phyloP scores from a whole-genome alignment of 2,797 vertebrate genomes.

The Monodelphis domestica region DNA sequence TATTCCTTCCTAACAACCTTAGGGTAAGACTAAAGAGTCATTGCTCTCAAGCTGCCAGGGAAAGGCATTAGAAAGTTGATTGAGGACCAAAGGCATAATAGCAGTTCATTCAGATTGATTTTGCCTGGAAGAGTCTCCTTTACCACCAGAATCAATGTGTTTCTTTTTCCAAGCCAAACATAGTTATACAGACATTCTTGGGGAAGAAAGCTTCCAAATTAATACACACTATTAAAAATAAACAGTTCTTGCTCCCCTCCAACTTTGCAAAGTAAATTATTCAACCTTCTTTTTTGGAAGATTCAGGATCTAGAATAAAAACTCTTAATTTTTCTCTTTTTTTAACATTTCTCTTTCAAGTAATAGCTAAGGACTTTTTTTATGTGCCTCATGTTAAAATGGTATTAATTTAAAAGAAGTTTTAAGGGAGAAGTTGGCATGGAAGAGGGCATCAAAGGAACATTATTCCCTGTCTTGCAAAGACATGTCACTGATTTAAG shows the following conservation, averaged over 20 bases:
- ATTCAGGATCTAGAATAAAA: constrained; percentile 32
- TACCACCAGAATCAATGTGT: constrained; percentile 79
- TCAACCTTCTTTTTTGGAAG: constrained; percentile 66
- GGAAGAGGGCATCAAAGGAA: constrained; percentile 34
- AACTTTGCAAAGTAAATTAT: constrained; percentile 70
- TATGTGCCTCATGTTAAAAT: constrained; percentile 51
- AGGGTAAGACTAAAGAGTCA: constrained; percentile 94
- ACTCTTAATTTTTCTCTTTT: constrained; percentile 34
- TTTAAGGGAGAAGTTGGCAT: background rate
- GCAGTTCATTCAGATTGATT: constrained; percentile 89
- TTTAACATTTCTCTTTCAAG: background rate
- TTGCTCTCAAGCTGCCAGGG: constrained; percentile 94
- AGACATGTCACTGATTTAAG: constrained; percentile 27
- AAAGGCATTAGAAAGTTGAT: constrained; percentile 93
- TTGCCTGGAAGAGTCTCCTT: constrained; percentile 82
- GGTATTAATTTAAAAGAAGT: constrained; percentile 32
- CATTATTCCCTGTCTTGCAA: constrained; percentile 35
- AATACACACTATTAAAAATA: constrained; percentile 76
- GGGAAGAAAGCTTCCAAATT: constrained; percentile 72
- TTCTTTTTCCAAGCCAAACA: constrained; percentile 85
- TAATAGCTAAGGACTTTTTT: background rate
- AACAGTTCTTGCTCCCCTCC: background rate
- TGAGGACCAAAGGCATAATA: constrained; percentile 93
- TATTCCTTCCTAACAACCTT: constrained; percentile 95
- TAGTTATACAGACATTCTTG: constrained; percentile 80